These are phyloP conservation scores for Cepaea nemoralis DNA, from an alignment of 1,140 invertebrate species.

Conservation along the genomic window DNA sequence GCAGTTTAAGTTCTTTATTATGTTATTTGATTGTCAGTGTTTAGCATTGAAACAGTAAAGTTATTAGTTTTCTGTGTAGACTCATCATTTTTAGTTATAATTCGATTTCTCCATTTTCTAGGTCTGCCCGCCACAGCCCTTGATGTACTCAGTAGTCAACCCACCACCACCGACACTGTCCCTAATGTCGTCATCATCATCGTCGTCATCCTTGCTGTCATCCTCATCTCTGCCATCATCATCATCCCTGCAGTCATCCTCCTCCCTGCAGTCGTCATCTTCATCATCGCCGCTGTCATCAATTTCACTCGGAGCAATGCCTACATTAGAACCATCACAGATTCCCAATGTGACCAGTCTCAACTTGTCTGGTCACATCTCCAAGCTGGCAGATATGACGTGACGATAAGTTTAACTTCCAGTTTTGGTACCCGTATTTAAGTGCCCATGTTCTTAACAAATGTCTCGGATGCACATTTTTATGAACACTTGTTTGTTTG, in stretches of 20 bases:
- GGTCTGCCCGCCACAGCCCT: slow-evolving; percentile 31
- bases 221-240: background rate
- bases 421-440: background rate
- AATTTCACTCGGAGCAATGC: slow-evolving; percentile 6
- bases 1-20: too few relatives aligned
- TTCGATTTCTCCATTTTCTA: background rate
- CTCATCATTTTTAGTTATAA: too few relatives aligned
- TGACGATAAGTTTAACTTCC: background rate
- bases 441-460: background rate
- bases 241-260: slow-evolving; percentile 16
- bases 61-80: too few relatives aligned
- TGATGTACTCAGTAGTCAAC: slow-evolving; percentile 44
- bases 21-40: too few relatives aligned
- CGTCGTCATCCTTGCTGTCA: background rate
- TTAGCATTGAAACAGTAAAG: too few relatives aligned
- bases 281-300: slow-evolving; percentile 22
- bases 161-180: slow-evolving; percentile 30
- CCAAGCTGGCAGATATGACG: background rate
- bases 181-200: background rate
- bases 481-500: background rate
- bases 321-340: slow-evolving; percentile 9
- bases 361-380: slow-evolving; percentile 11
- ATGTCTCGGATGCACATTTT: slow-evolving; percentile 13
- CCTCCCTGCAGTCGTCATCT: slow-evolving; percentile 11
- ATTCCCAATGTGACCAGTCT: slow-evolving; percentile 6